Base-by-base conservation (phyloP, 2,797 vertebrate species). In the Sorex maritimensis region DNA sequence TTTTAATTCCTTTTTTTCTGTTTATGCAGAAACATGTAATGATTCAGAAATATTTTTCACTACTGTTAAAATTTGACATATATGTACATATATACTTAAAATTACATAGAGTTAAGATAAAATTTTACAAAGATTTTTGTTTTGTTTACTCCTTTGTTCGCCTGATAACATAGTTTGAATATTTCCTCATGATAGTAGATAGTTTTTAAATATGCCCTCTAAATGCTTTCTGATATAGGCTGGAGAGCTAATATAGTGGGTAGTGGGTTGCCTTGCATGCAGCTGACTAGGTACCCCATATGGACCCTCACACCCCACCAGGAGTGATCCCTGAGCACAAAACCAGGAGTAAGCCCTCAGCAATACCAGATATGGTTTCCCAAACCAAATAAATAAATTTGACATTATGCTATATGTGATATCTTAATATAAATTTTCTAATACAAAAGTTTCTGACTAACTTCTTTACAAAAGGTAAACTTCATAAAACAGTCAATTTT, bases 141-240 rank as follows among this genome's bases (percentile, higher is more conserved):
- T 83, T 89, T 58, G 6, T 3, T 82, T 89, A 55, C 30, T 84
- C 4, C 17, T 83, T 82, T 88, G 26, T 85, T 85, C 9, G 12
- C 24, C 52, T 71, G 63, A 26, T 49, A 78, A 41, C 80, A 63
- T 38, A 69, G 7, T 65, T 17, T 34, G 63, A 85, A 26, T 30
- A 89, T 52, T 81, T 92, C 21, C 19, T 30, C 26, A 21, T 49
- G 46, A 12, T 49, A 49, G 46, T 49, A 49, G 55, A 58, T 58
- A 58, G 71, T 92, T 83, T 61, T 28, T 72, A 83, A 90, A 87
- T 7, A 77, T 46, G 1, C 0, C 24, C 0, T 82, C 13, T 92
- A 74, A 63, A 46, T 80, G 12, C 4, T 83, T 79, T 69, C 49
- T n/a, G 34, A 61, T 61, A 6, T 74, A 49, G 49, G n/a, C 6